These are phyloP conservation scores for Rhingia campestris DNA, from an alignment of 2,888 invertebrate genomes.

Conservation along the genomic window DNA sequence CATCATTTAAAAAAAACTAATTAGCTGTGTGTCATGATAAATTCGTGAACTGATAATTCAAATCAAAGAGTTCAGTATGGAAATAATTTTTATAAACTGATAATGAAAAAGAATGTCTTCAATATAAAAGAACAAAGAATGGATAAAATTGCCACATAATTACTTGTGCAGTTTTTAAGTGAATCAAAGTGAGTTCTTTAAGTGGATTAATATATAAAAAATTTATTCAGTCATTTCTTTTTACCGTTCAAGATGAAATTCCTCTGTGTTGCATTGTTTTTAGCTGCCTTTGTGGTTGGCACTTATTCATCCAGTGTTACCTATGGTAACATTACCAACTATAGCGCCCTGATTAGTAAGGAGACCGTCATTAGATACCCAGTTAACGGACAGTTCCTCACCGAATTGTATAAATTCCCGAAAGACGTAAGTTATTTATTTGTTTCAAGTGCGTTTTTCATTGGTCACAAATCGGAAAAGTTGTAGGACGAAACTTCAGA, in stretches of 20 bases:
- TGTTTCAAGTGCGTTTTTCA: not conserved
- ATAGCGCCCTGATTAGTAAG: constrained; percentile 13
- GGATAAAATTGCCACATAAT: not conserved
- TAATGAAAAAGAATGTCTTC: not conserved
- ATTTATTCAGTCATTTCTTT: not conserved
- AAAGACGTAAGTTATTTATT: constrained; percentile 27
- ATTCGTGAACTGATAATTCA: constrained; percentile 26
- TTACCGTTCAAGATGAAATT: constrained; percentile 37
- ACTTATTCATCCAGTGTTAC: constrained; percentile 41
- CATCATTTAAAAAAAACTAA: constrained; percentile 17
- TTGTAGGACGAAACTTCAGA: too few relatives aligned
- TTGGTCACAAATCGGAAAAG: too few relatives aligned
- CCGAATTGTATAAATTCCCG: constrained; percentile 32
- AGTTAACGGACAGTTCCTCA: constrained; percentile 18
- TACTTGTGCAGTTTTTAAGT: not conserved
- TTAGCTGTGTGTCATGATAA: constrained; percentile 17
- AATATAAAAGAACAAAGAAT: constrained; percentile 20
- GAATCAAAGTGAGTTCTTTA: constrained; percentile 7
- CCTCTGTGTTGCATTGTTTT: constrained; percentile 25
- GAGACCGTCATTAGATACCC: constrained; percentile 26
- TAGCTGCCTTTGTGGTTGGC: constrained; percentile 26
- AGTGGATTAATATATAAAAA: too few relatives aligned
- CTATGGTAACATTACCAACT: constrained; percentile 32
- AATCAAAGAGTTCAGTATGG: constrained; percentile 3
- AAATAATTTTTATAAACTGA: constrained; percentile 18